Evolutionary conservation across 2,888 invertebrate genomes (phyloP).

Genomic region (Spodoptera exigua): DNA sequence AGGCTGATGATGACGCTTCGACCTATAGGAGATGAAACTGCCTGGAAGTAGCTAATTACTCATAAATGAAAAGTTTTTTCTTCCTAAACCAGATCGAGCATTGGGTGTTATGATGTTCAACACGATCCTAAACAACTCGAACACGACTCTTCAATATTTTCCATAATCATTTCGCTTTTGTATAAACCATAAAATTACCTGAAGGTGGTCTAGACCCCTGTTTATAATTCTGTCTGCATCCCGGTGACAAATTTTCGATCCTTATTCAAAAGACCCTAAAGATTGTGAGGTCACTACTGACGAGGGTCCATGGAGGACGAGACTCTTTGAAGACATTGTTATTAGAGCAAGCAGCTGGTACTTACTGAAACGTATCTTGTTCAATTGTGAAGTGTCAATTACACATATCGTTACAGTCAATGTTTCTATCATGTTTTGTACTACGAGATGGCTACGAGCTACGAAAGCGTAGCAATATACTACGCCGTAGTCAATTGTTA

Average conservation of each 20-base stretch:
- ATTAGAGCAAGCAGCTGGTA: neutral
- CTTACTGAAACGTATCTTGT: neutral
- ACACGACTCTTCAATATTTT: conserved; percentile 24
- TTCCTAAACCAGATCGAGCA: too few species aligned
- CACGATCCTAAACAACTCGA: neutral
- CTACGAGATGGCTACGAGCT: conserved; percentile 4
- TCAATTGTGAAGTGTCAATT: neutral
- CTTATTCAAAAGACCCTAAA: conserved; percentile 11
- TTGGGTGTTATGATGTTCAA: neutral
- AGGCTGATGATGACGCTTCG: too few species aligned
- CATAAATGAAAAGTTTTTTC: too few species aligned
- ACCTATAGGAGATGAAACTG: too few species aligned
- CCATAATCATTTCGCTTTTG: conserved; percentile 14
- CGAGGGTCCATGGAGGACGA: neutral
- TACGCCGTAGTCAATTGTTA: conserved; percentile 14
- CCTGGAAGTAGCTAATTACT: too few species aligned
- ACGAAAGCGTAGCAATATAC: conserved; percentile 17
- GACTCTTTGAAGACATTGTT: neutral
- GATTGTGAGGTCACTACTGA: conserved; percentile 1
- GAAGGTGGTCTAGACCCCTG: conserved; percentile 10
- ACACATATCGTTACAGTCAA: neutral
- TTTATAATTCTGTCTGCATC: conserved; percentile 30
- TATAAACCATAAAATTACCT: conserved; percentile 23
- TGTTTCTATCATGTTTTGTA: neutral
- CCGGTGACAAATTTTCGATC: conserved; percentile 17